Evolutionary conservation across 1,140 invertebrate genomes (phyloP), one percentile per base, ranked within the genome.

Genomic region (Zelostemma sp.): DNA sequence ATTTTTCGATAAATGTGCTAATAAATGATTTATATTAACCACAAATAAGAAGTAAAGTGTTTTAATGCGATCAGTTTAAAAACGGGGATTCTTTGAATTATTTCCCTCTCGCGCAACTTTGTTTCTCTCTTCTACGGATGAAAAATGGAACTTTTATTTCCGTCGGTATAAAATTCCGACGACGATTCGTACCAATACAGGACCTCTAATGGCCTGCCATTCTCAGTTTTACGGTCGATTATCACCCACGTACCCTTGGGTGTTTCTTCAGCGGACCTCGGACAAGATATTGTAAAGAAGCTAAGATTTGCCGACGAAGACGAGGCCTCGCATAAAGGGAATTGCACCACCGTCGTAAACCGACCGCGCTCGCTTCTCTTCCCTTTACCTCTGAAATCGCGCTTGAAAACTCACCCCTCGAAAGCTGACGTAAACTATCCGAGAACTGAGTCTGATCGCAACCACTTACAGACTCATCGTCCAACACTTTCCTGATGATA

Each of bases 191-290:
- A 64, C 64, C 49, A 68, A 70, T 71, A 56, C 50, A 59, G 56
- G 40, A 49, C 49, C 54, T 45, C 47, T 77, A 74, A 75, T 75
- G 69, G 53, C 56, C 43, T 72, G 68, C 63, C 73, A 73, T 73
- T 72, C 58, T 54, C 54, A 75, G 62, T 77, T 83, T 83, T 82
- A 80, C 76, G 79, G 79, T 79, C 80, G 80, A 83, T 83, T 83
- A 83, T 83, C 79, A 72, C 69, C 61, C 43, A 49, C 60, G 59
- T 62, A 77, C 77, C 71, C 71, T 70, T 77, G 67, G 53, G 55
- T 67, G 38, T 72, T 58, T 58, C 50, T 56, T 56, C 31, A 25
- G 38, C 51, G 68, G 62, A 57, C 59, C 49, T 18, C 16, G 55
- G 59, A 46, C 56, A 64, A 56, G 49, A 73, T 67, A 55, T 70